Percentiles rank a stretch among this genome's conserved stretches.
Conservation (phyloP, 2,888 invertebrate species). For the Penaeus monodon region DNA sequence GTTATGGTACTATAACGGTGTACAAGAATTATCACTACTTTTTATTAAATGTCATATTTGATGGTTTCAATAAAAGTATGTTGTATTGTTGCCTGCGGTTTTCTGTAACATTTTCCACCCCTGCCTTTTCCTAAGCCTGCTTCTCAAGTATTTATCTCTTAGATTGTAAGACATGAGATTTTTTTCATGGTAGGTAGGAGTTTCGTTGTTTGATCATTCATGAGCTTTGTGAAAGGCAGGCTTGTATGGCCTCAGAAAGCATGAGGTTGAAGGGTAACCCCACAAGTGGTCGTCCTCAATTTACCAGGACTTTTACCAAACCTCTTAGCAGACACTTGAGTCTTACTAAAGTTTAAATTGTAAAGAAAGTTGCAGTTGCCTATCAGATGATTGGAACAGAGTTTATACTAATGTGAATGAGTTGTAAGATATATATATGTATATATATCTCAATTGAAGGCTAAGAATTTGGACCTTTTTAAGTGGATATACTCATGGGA, state of each 20-base stretch:
- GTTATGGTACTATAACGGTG: constrained; percentile 57
- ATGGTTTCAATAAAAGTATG: constrained; percentile 58
- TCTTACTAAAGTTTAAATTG: background rate
- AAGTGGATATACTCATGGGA: constrained; percentile 55
- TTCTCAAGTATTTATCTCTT: constrained; percentile 57
- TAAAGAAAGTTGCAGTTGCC: constrained; percentile 8
- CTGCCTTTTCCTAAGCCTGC: constrained; percentile 62
- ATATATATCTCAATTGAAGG: constrained; percentile 17
- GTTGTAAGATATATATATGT: constrained; percentile 12
- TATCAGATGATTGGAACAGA: constrained; percentile 9
- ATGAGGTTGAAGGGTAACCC: constrained; percentile 57
- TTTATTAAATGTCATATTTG: constrained; percentile 61
- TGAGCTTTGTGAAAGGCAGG: constrained; percentile 62
- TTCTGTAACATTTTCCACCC: constrained; percentile 58
- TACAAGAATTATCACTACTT: constrained; percentile 56
- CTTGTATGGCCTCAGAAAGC: constrained; percentile 52
- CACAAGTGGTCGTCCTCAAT: constrained; percentile 53
- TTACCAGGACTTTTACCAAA: constrained; percentile 41
- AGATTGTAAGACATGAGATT: constrained; percentile 39
- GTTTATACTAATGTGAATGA: constrained; percentile 17
- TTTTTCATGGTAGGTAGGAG: constrained; percentile 55
- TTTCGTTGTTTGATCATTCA: constrained; percentile 56
- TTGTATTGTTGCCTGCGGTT: constrained; percentile 60
- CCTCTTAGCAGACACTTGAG: constrained; percentile 40
- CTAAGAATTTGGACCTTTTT: constrained; percentile 55